These are phyloP conservation scores for Trachythela sp. DNA, from an alignment of 64 coral and sea anemone genomes.

Conservation along the genomic window DNA sequence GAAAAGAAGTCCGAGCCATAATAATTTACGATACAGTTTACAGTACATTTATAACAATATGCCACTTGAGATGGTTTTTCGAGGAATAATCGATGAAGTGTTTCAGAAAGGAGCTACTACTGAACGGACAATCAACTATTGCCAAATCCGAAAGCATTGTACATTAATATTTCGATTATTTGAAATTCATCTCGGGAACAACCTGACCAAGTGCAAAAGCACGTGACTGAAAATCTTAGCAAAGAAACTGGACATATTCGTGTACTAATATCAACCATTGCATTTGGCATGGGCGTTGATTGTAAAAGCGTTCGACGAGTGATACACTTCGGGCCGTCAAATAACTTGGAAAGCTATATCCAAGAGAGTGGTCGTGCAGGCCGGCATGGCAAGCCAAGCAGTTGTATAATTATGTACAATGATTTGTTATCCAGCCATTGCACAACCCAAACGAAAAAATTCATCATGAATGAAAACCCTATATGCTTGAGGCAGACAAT, in stretches of 20 bases:
- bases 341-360: not conserved
- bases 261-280: not conserved
- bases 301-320: constrained; percentile 7
- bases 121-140: not conserved
- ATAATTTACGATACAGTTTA: not conserved
- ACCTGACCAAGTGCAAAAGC: not conserved
- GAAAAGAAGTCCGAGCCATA: not conserved
- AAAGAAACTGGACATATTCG: not conserved
- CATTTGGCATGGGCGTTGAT: constrained; percentile 10
- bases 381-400: not conserved
- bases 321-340: constrained; percentile 1
- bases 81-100: not conserved
- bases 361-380: constrained; percentile 18
- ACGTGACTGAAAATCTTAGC: not conserved
- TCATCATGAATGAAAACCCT: not conserved
- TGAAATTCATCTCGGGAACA: not conserved
- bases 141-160: not conserved
- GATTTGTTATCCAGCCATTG: constrained; percentile 6
- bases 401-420: constrained; percentile 16
- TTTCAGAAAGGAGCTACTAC: not conserved
- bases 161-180: not conserved
- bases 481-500: not conserved
- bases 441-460: not conserved
- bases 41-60: constrained; percentile 7
- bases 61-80: not conserved